phyloP scores from a whole-genome alignment of 2,888 invertebrate genomes.

The Sminthurides aquaticus region DNA sequence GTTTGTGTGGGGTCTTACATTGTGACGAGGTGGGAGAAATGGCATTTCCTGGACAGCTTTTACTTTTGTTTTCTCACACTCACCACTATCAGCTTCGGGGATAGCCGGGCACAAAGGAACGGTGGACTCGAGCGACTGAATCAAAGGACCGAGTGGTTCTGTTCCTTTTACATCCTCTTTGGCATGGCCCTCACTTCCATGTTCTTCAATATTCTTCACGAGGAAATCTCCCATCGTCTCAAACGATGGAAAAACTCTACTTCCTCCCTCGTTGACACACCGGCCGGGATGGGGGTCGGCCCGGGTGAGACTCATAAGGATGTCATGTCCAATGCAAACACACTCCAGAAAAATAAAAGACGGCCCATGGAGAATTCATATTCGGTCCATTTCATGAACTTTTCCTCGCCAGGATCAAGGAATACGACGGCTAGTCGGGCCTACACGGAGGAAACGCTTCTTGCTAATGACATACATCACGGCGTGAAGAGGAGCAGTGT shows the following conservation, averaged over 20 bases:
- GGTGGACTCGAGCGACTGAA: constrained; percentile 41
- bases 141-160: constrained; percentile 73
- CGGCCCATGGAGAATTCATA: constrained; percentile 43
- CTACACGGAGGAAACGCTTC: constrained; percentile 41
- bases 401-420: constrained; percentile 26
- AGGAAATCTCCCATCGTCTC: constrained; percentile 75
- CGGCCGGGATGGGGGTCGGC: not conserved
- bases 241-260: constrained; percentile 49
- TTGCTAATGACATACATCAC: constrained; percentile 42
- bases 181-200: constrained; percentile 82
- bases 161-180: constrained; percentile 76
- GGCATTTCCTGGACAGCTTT: constrained; percentile 52
- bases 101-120: constrained; percentile 46
- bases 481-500: constrained; percentile 15
- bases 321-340: constrained; percentile 8
- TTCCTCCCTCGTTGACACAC: constrained; percentile 17
- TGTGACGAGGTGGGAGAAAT: constrained; percentile 53
- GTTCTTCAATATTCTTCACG: constrained; percentile 83
- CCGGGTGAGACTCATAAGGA: not conserved
- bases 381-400: constrained; percentile 44
- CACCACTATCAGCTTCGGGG: constrained; percentile 71
- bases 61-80: constrained; percentile 50
- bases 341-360: constrained; percentile 29
- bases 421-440: constrained; percentile 38
- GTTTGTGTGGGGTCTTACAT: constrained; percentile 54